Evolutionary conservation across 2,797 vertebrate species (phyloP).

Genomic region (Gadopsis bispinosus): DNA sequence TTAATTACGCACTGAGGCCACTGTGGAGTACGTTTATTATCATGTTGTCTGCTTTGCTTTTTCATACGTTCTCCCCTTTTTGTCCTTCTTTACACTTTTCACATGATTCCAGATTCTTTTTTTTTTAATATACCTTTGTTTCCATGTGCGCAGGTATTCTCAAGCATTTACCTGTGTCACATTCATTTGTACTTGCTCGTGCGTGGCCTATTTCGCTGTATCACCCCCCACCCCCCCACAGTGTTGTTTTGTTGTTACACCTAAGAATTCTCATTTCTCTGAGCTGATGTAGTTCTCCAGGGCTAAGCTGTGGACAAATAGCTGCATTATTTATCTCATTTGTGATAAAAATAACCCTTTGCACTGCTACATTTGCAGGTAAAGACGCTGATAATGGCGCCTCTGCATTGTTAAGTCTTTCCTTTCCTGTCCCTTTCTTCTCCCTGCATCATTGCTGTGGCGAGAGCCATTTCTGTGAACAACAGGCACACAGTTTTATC

Average conservation of each 20-base stretch:
- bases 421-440: constrained; percentile 35
- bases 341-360: constrained; percentile 71
- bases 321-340: constrained; percentile 75
- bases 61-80: not conserved
- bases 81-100: not conserved
- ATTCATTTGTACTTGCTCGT: constrained; percentile 32
- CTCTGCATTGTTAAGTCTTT: constrained; percentile 40
- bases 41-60: not conserved
- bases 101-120: not conserved
- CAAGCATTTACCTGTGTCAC: constrained; percentile 13
- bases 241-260: constrained; percentile 49
- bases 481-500: constrained; percentile 71
- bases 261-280: constrained; percentile 53
- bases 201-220: constrained; percentile 8
- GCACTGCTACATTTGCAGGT: constrained; percentile 64
- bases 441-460: constrained; percentile 41
- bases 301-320: constrained; percentile 66
- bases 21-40: not conserved
- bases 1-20: not conserved
- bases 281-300: constrained; percentile 46
- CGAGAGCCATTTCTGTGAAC: constrained; percentile 70
- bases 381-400: constrained; percentile 61
- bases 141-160: constrained; percentile 2
- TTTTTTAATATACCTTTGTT: not conserved
- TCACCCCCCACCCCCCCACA: not conserved